Conservation (phyloP, 2,113 vertebrate genomes). For the Ginglymostoma cirratum region DNA sequence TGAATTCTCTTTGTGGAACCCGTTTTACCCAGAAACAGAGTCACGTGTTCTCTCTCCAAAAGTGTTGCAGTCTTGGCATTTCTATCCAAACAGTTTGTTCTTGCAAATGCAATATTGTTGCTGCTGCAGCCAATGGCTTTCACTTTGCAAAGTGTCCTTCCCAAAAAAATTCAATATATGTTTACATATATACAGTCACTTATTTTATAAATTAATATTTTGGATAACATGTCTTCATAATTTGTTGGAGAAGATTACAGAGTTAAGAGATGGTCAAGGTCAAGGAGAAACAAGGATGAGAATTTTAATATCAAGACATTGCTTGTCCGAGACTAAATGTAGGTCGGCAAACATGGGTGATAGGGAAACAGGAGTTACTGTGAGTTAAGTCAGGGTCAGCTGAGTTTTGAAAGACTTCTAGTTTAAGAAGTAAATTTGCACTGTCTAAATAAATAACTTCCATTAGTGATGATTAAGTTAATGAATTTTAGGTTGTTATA, state of each 20-base stretch:
- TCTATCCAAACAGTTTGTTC: too few relatives aligned
- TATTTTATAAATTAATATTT: too few relatives aligned
- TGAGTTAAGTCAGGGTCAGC: neutral
- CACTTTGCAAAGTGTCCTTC: too few relatives aligned
- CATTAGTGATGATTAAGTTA: neutral
- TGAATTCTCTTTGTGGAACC: too few relatives aligned
- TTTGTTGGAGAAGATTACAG: neutral
- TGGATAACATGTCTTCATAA: too few relatives aligned
- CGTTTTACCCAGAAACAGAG: too few relatives aligned
- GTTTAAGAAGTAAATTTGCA: neutral
- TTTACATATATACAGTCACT: too few relatives aligned
- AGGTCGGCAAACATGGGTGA: neutral
- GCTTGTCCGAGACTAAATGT: neutral
- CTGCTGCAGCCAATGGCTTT: too few relatives aligned
- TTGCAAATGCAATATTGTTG: too few relatives aligned
- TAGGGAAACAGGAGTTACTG: neutral
- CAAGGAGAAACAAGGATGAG: neutral
- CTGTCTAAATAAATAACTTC: neutral
- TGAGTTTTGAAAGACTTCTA: neutral
- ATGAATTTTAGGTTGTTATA: neutral
- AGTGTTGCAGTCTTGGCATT: too few relatives aligned
- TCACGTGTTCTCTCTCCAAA: too few relatives aligned
- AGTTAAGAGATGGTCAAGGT: neutral
- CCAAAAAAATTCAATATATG: too few relatives aligned
- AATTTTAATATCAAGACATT: neutral